A percentile compares a stretch with the other conserved stretches of the same genome.
Evolutionary conservation across 2,113 vertebrate species (phyloP).

Genomic region (Nycticebus coucang): DNA sequence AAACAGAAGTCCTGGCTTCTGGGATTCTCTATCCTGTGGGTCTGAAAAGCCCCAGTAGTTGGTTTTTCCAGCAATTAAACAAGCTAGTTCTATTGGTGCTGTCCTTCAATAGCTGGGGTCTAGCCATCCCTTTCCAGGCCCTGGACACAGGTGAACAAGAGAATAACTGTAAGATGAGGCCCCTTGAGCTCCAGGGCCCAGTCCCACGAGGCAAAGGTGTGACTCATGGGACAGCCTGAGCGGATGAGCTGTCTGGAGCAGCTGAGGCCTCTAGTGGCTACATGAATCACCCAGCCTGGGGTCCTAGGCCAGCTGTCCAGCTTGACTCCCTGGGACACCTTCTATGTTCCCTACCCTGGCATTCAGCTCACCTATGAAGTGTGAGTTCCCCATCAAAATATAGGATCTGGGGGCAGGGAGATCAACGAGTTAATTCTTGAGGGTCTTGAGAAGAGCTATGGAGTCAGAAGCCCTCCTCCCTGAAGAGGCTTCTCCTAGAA

Average conservation of each 20-base stretch:
- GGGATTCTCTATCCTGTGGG: neutral
- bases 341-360: neutral
- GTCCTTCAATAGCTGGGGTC: neutral
- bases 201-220: slow-evolving; percentile 53
- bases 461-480: neutral
- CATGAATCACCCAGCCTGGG: slow-evolving; percentile 63
- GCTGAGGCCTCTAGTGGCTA: slow-evolving; percentile 41
- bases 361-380: neutral
- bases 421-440: slow-evolving; percentile 17
- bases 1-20: slow-evolving; percentile 41
- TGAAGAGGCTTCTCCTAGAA: neutral
- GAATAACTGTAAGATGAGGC: slow-evolving; percentile 25
- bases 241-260: slow-evolving; percentile 64
- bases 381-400: neutral
- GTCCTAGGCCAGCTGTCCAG: slow-evolving; percentile 17
- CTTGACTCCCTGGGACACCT: slow-evolving; percentile 59
- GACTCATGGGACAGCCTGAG: slow-evolving; percentile 65
- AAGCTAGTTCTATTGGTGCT: neutral
- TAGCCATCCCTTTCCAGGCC: neutral
- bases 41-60: neutral
- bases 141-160: slow-evolving; percentile 41
- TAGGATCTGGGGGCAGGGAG: neutral
- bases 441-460: neutral
- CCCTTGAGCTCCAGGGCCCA: neutral
- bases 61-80: neutral